A percentile compares a stretch with the other conserved stretches of the same genome.
Evolutionary conservation across 2,797 vertebrate species (phyloP).

Genomic region (Nyctalus aviator): DNA sequence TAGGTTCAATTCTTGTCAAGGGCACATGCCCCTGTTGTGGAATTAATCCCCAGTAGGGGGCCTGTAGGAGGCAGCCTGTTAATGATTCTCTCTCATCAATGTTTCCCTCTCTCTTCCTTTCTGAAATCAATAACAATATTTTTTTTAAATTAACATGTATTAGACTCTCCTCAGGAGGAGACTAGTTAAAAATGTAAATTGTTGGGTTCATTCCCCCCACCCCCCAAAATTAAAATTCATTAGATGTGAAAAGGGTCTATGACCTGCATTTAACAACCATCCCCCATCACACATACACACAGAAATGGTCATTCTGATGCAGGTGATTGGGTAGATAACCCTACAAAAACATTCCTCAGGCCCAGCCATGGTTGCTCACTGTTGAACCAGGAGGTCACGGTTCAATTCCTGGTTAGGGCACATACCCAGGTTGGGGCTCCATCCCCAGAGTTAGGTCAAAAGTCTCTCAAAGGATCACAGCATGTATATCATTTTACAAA

Average conservation of each 20-base stretch:
- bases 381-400: too few species aligned
- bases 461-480: not conserved
- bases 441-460: not conserved
- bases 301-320: not conserved
- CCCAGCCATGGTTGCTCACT: not conserved
- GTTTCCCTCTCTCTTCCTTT: too few species aligned
- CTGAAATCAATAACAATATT: too few species aligned
- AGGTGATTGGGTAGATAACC: not conserved
- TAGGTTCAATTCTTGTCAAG: too few species aligned
- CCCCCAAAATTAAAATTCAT: not conserved
- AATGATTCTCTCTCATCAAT: too few species aligned
- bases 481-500: not conserved
- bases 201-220: not conserved
- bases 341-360: not conserved
- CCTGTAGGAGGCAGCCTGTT: too few species aligned
- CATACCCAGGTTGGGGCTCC: too few species aligned
- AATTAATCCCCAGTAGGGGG: too few species aligned
- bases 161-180: not conserved
- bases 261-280: not conserved
- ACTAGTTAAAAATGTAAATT: constrained; percentile 19
- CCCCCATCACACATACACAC: too few species aligned
- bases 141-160: not conserved
- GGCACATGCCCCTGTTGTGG: too few species aligned
- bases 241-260: not conserved
- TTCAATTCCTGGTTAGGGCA: too few species aligned